Evolutionary conservation across 2,888 invertebrate genomes (phyloP).

Genomic region (Ephialtes manifestator): DNA sequence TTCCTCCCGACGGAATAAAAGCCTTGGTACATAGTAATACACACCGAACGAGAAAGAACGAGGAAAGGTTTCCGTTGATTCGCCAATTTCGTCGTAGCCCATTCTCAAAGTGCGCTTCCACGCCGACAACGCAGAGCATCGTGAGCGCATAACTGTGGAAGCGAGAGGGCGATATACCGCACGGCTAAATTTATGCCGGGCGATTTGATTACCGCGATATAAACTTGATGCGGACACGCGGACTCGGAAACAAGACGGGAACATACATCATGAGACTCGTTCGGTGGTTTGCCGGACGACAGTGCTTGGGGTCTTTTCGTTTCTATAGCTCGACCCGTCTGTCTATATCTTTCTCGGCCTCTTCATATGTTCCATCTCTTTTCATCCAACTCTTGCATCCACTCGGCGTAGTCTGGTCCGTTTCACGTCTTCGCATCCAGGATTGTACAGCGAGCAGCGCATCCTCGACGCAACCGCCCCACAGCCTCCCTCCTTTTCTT

Average conservation of each 20-base stretch:
- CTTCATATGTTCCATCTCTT: conserved; percentile 48
- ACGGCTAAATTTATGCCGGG: conserved; percentile 78
- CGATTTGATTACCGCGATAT: conserved; percentile 86
- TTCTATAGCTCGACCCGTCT: conserved; percentile 43
- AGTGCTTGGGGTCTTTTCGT: conserved; percentile 67
- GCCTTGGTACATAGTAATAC: conserved; percentile 24
- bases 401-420: conserved; percentile 29
- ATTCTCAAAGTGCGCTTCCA: conserved; percentile 48
- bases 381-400: conserved; percentile 45
- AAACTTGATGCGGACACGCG: conserved; percentile 84
- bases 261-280: conserved; percentile 84
- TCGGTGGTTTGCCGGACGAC: conserved; percentile 73
- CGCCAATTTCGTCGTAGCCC: conserved; percentile 65
- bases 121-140: conserved; percentile 51
- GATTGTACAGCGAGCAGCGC: conserved; percentile 20
- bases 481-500: conserved; percentile 32
- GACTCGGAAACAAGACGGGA: conserved; percentile 83
- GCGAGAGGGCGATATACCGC: conserved; percentile 60
- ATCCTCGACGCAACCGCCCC: conserved; percentile 43
- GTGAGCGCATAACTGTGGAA: conserved; percentile 80
- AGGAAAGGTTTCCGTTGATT: conserved; percentile 63
- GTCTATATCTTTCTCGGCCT: conserved; percentile 39
- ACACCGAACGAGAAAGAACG: conserved; percentile 44
- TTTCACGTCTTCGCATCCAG: conserved; percentile 55
- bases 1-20: conserved; percentile 18